Conservation (phyloP, 2,888 invertebrate genomes). For the Drosophila emarginata region DNA sequence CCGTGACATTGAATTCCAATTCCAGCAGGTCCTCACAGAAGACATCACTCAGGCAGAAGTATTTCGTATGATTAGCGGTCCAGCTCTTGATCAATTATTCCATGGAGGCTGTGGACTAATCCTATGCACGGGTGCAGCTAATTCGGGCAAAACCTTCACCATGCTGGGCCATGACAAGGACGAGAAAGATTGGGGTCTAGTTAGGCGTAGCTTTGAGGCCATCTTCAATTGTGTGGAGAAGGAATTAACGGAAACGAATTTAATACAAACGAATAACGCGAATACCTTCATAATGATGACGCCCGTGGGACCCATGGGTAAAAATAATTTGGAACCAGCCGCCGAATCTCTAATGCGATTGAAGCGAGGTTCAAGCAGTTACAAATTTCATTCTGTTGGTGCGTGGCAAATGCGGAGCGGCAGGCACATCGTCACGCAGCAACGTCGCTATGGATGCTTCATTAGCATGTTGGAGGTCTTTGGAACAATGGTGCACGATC, state of each 20-base stretch:
- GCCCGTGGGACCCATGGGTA: background rate
- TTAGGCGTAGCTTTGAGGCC: background rate
- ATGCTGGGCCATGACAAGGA: background rate
- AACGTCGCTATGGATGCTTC: background rate
- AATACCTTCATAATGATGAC: background rate
- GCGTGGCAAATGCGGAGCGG: background rate
- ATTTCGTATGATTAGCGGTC: background rate
- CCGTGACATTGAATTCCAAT: background rate
- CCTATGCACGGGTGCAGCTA: background rate
- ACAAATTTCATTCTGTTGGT: background rate
- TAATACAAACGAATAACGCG: background rate
- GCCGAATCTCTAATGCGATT: background rate
- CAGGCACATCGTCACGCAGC: background rate
- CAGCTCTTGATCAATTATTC: background rate
- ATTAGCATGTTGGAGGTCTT: slow-evolving; percentile 3
- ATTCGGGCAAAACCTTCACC: background rate
- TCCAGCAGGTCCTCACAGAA: background rate
- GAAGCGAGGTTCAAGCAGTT: background rate
- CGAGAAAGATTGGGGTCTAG: background rate
- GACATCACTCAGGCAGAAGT: background rate
- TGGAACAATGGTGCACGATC: background rate
- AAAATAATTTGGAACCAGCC: background rate
- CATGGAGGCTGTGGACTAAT: slow-evolving; percentile 1
- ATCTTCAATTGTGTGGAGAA: background rate
- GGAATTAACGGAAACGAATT: background rate